phyloP scores from a whole-genome alignment of 2,113 vertebrate species.

The Cyprinodon brontotheroides region DNA sequence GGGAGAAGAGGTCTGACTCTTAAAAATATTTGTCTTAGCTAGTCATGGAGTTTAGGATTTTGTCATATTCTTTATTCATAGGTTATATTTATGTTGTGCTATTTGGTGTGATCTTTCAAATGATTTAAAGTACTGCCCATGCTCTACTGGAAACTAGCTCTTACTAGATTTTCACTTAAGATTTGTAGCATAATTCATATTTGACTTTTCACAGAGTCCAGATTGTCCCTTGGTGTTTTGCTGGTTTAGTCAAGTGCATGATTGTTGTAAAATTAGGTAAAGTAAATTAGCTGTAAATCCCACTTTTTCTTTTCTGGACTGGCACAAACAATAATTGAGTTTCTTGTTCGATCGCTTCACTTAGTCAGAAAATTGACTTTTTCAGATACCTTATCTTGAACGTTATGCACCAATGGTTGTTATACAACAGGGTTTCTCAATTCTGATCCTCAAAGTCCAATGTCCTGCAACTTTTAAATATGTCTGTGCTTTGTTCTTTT shows the following conservation, averaged over 20 bases:
- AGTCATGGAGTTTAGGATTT: background rate
- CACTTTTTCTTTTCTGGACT: background rate
- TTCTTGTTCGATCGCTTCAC: no score
- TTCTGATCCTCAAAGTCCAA: background rate
- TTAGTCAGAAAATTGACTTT: no score
- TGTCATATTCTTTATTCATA: background rate
- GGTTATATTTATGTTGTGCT: background rate
- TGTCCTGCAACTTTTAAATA: background rate
- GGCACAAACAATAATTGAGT: no score
- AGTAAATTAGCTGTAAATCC: background rate
- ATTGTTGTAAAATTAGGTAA: background rate
- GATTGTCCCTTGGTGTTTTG: background rate
- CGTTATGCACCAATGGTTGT: background rate
- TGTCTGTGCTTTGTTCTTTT: background rate
- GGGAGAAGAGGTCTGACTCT: conserved; percentile 19
- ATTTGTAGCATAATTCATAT: background rate
- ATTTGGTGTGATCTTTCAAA: background rate
- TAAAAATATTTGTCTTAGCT: conserved; percentile 23
- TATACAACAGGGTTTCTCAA: background rate
- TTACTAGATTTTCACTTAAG: background rate
- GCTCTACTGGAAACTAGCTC: background rate
- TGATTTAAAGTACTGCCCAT: background rate
- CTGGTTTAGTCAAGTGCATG: background rate
- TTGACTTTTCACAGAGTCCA: background rate
- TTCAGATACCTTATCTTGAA: no score